phyloP scores from a whole-genome alignment of 23 tunicate species.

The Trididemnum nubilum region DNA sequence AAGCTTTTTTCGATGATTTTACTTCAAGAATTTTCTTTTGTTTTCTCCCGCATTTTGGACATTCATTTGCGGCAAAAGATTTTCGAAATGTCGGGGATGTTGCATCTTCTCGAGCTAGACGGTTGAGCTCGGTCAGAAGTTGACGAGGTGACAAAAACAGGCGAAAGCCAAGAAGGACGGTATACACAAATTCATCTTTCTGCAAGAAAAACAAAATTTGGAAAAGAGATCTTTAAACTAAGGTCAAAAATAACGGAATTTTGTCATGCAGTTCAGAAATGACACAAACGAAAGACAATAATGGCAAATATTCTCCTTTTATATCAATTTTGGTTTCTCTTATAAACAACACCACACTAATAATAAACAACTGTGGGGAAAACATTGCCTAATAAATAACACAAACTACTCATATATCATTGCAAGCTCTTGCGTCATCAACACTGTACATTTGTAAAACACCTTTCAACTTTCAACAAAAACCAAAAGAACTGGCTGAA shows the following conservation, averaged over 20 bases:
- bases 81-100: not conserved
- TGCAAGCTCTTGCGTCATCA: too few species aligned
- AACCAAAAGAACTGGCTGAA: too few species aligned
- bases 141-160: slow-evolving; percentile 70
- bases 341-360: too few species aligned
- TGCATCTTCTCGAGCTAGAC: slow-evolving; percentile 27
- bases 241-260: not conserved
- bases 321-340: too few species aligned
- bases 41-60: slow-evolving; percentile 49
- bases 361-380: too few species aligned
- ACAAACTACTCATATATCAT: too few species aligned
- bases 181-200: slow-evolving; percentile 66
- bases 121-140: slow-evolving; percentile 59
- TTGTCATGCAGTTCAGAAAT: too few species aligned
- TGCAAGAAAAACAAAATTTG: not conserved
- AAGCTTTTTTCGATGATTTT: not conserved
- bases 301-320: too few species aligned
- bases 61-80: slow-evolving; percentile 24
- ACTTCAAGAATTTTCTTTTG: slow-evolving; percentile 15
- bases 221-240: not conserved
- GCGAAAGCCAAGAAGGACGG: slow-evolving; percentile 86
- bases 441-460: too few species aligned
- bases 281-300: too few species aligned
- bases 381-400: too few species aligned
- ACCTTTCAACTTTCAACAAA: too few species aligned